These are phyloP conservation scores for Ichneumon xanthorius DNA, from an alignment of 2,888 invertebrate species.

Conservation along the genomic window DNA sequence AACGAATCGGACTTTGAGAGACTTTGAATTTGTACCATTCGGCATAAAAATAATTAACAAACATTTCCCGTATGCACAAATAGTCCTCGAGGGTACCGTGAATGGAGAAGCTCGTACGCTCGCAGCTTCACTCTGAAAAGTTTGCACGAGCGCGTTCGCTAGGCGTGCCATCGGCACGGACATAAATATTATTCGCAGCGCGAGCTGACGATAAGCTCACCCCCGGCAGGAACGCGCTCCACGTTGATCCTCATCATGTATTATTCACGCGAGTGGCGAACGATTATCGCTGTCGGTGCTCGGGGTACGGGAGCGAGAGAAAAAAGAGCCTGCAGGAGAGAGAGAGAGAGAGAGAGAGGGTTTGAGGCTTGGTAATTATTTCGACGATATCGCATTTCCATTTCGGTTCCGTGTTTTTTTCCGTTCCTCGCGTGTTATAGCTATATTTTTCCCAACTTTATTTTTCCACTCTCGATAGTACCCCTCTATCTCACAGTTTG, in stretches of 20 bases:
- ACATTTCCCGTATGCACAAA: slow-evolving; percentile 4
- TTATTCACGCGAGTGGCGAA: slow-evolving; percentile 54
- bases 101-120: slow-evolving; percentile 3
- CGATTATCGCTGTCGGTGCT: slow-evolving; percentile 50
- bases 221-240: slow-evolving; percentile 16
- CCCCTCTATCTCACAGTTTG: background rate
- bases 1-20: background rate
- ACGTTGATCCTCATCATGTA: slow-evolving; percentile 41
- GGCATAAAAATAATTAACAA: background rate
- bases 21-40: background rate
- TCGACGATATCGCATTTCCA: slow-evolving; percentile 40
- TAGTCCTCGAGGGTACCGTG: background rate
- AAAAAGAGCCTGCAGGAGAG: background rate
- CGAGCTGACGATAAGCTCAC: slow-evolving; percentile 48
- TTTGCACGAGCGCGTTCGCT: slow-evolving; percentile 28
- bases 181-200: slow-evolving; percentile 44
- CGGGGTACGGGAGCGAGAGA: slow-evolving; percentile 8
- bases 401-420: slow-evolving; percentile 11
- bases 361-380: slow-evolving; percentile 39
- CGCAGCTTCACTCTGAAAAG: slow-evolving; percentile 10
- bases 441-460: slow-evolving; percentile 14
- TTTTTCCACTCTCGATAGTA: slow-evolving; percentile 20
- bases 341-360: background rate
- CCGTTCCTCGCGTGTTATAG: background rate
- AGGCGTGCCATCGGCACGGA: slow-evolving; percentile 23